A percentile compares a stretch with the other conserved stretches of the same genome.
Evolutionary conservation across 2,888 invertebrate species (phyloP).

Genomic region (Lordiphosa fenestrarum): DNA sequence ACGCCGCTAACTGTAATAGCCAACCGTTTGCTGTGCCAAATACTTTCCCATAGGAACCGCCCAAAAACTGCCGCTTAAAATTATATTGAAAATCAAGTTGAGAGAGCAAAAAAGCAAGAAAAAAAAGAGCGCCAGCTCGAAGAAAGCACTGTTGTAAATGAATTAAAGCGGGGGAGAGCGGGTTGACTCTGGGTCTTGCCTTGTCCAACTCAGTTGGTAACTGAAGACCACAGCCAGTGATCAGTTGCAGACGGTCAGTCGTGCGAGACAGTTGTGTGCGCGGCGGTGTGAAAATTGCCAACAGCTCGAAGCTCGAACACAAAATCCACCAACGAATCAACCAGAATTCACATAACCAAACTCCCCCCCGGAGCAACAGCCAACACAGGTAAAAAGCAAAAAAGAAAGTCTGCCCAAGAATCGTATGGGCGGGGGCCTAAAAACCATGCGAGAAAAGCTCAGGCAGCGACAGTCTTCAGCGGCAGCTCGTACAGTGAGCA

Average conservation of each 20-base stretch:
- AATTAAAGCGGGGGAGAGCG: constrained; percentile 31
- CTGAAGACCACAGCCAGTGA: constrained; percentile 67
- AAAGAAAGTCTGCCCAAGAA: constrained; percentile 63
- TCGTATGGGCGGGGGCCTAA: constrained; percentile 46
- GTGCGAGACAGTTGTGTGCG: constrained; percentile 77
- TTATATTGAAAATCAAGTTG: constrained; percentile 60
- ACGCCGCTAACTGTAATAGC: constrained; percentile 64
- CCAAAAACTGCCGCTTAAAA: constrained; percentile 46
- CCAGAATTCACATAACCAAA: constrained; percentile 50
- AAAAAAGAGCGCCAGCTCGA: constrained; percentile 8
- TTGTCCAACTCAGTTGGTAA: constrained; percentile 66
- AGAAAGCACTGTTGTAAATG: constrained; percentile 62
- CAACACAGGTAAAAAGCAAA: constrained; percentile 61
- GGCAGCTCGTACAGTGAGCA: constrained; percentile 64
- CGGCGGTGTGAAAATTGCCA: constrained; percentile 67
- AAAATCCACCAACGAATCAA: constrained; percentile 37
- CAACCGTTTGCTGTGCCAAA: constrained; percentile 69
- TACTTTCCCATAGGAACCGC: constrained; percentile 66
- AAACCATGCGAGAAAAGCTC: constrained; percentile 76
- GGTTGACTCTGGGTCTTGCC: constrained; percentile 8
- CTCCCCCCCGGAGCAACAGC: constrained; percentile 54
- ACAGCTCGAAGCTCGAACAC: constrained; percentile 48
- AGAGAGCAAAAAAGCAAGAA: constrained; percentile 9
- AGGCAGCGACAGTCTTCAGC: constrained; percentile 72
- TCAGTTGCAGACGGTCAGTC: constrained; percentile 79